phyloP scores from a whole-genome alignment of 2,888 invertebrate genomes.

The Dexiosoma caninum region DNA sequence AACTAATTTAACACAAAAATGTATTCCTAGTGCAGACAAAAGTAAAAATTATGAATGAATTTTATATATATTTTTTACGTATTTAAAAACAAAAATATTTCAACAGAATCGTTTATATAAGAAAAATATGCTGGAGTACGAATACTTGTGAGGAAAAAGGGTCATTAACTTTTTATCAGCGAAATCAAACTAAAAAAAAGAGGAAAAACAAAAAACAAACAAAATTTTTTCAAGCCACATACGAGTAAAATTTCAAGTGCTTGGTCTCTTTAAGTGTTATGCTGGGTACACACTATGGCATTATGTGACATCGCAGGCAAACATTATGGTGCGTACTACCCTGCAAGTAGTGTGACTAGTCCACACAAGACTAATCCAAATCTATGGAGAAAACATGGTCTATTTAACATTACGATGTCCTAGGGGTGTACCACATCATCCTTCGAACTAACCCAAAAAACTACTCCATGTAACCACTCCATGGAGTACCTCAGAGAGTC shows the following conservation, averaged over 20 bases:
- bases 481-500: too few species aligned
- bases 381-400: too few species aligned
- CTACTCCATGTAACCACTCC: too few species aligned
- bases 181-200: neutral
- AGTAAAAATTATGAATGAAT: slow-evolving; percentile 42
- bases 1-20: slow-evolving; percentile 56
- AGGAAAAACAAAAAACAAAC: slow-evolving; percentile 39
- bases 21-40: slow-evolving; percentile 26
- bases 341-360: too few species aligned
- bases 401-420: too few species aligned
- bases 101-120: neutral
- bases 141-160: slow-evolving; percentile 26
- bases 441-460: too few species aligned
- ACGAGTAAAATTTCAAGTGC: slow-evolving; percentile 54
- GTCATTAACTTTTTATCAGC: slow-evolving; percentile 54
- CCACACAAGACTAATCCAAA: too few species aligned
- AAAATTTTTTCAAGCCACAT: slow-evolving; percentile 8
- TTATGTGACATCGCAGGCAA: too few species aligned
- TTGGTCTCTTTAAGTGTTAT: slow-evolving; percentile 44
- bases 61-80: slow-evolving; percentile 23
- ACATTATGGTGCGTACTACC: too few species aligned
- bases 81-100: slow-evolving; percentile 26
- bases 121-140: neutral
- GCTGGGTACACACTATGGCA: too few species aligned
- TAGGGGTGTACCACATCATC: too few species aligned